These are phyloP conservation scores for Drymodes brunneopygia DNA, from an alignment of 2,113 vertebrate species.

Conservation along the genomic window DNA sequence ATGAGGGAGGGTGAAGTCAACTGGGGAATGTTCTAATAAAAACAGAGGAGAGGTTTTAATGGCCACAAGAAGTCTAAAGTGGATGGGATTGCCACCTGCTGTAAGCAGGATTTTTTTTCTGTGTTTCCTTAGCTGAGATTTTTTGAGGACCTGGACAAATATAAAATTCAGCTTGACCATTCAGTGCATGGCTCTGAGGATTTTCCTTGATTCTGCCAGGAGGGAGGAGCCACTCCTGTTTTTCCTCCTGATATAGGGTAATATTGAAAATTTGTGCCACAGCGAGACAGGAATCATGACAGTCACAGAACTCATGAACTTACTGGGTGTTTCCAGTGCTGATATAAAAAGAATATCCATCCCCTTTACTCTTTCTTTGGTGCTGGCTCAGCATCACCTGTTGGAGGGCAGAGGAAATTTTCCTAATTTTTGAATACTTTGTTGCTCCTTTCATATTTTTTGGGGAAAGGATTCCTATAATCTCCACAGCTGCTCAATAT, in stretches of 20 bases:
- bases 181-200: not conserved
- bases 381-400: not conserved
- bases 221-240: accelerated
- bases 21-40: not conserved
- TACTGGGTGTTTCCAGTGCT: not conserved
- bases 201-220: not conserved
- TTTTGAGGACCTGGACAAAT: not conserved
- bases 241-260: not conserved
- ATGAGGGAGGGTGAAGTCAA: not conserved
- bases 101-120: not conserved
- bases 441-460: not conserved
- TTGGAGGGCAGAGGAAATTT: not conserved
- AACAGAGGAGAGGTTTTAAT: not conserved
- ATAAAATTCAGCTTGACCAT: not conserved
- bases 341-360: not conserved
- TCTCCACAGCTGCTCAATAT: not conserved
- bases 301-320: not conserved
- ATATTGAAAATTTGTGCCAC: not conserved
- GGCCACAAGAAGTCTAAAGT: not conserved
- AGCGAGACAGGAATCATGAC: accelerated
- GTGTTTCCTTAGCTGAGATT: not conserved
- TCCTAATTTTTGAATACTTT: not conserved
- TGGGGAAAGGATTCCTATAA: not conserved
- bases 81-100: not conserved
- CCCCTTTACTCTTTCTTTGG: not conserved